A percentile compares a stretch with the other conserved stretches of the same genome.
These are phyloP conservation scores for Arion vulgaris DNA, from an alignment of 1,140 invertebrate genomes.

Conservation along the genomic window DNA sequence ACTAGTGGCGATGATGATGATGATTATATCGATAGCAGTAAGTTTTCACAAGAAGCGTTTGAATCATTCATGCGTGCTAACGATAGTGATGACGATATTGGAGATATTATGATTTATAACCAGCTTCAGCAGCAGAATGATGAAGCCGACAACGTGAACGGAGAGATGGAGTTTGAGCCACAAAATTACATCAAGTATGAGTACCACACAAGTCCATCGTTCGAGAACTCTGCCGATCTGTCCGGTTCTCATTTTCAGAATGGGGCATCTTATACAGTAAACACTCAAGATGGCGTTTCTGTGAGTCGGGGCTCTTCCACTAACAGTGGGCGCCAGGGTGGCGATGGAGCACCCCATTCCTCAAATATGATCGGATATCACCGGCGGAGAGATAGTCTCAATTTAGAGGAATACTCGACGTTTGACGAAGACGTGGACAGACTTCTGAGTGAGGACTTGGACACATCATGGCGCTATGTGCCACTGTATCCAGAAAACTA, in stretches of 20 bases:
- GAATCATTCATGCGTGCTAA: conserved; percentile 42
- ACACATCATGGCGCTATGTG: conserved; percentile 37
- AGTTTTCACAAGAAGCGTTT: conserved; percentile 38
- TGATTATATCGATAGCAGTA: conserved; percentile 4
- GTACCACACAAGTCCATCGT: not conserved
- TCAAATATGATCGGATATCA: not conserved
- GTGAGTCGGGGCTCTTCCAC: not conserved
- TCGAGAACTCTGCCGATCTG: not conserved
- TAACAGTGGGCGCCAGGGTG: not conserved
- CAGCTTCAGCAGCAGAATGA: not conserved
- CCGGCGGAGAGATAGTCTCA: conserved; percentile 27
- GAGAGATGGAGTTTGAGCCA: conserved; percentile 32
- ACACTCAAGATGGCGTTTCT: not conserved
- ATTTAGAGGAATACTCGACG: conserved; percentile 37
- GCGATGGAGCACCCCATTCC: not conserved
- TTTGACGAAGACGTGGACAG: conserved; percentile 21
- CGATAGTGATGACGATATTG: conserved; percentile 23
- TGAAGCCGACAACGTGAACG: conserved; percentile 6
- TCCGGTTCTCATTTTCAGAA: not conserved
- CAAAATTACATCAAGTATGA: conserved; percentile 9
- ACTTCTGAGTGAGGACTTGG: conserved; percentile 35
- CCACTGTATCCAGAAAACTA: conserved; percentile 36
- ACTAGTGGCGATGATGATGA: conserved; percentile 24
- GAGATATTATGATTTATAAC: conserved; percentile 28
- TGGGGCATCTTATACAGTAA: not conserved